Evolutionary conservation across 1,140 invertebrate genomes (phyloP).

Genomic region (Drosophila truncata): DNA sequence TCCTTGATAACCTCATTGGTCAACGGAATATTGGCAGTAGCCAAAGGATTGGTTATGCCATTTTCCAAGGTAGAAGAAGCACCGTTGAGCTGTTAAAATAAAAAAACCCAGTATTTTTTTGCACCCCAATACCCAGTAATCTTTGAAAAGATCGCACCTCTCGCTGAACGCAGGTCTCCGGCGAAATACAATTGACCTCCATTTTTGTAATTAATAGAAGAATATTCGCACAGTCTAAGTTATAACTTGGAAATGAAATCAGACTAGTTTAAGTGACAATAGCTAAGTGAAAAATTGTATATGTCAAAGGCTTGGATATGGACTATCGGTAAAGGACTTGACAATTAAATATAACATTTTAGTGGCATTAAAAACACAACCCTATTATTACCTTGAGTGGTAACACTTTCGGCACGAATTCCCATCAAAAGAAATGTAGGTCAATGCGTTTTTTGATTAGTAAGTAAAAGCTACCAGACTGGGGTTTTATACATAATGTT

Average conservation of each 20-base stretch:
- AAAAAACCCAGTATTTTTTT: neutral
- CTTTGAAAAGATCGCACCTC: constrained; percentile 40
- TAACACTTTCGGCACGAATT: neutral
- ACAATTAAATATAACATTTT: neutral
- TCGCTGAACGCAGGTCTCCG: constrained; percentile 29
- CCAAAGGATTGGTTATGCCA: neutral
- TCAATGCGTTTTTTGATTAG: neutral
- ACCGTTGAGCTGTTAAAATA: neutral
- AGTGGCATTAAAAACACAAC: neutral
- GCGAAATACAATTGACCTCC: constrained; percentile 42
- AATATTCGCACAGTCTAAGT: constrained; percentile 18
- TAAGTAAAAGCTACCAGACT: constrained; percentile 1
- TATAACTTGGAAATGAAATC: constrained; percentile 44
- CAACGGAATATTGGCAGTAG: neutral
- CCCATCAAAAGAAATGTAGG: neutral
- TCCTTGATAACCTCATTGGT: neutral
- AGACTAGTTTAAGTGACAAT: constrained; percentile 32
- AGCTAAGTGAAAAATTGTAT: constrained; percentile 23
- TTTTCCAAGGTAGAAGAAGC: neutral
- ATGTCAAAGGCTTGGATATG: constrained; percentile 38
- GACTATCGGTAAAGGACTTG: constrained; percentile 13
- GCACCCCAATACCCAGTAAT: neutral
- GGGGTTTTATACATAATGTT: neutral
- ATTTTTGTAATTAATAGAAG: constrained; percentile 42
- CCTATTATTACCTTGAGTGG: neutral